A percentile compares a stretch with the other conserved stretches of the same genome.
Conservation (phyloP, 37 sponge, comb jelly and placozoan species). For the Chondrosia reniformis region DNA sequence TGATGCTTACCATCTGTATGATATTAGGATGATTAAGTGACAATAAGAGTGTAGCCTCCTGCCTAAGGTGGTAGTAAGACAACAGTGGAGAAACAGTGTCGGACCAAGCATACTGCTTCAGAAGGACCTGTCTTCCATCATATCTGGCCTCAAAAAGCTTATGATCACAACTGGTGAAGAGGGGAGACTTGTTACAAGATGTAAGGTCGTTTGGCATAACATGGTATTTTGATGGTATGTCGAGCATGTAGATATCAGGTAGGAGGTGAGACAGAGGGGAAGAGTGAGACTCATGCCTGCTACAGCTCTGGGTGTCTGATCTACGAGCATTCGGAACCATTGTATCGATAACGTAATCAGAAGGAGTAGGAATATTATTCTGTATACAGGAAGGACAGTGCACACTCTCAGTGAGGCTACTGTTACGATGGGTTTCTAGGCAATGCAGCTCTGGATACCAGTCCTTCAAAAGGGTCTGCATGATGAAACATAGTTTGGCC, state of each 20-base stretch:
- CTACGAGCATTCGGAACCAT: not conserved
- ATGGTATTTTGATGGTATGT: not conserved
- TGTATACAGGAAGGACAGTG: conserved; percentile 3
- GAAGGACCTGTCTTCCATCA: not conserved
- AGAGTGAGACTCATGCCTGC: not conserved
- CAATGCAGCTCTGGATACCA: conserved; percentile 66
- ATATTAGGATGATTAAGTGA: conserved; percentile 61
- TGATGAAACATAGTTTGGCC: conserved; percentile 57
- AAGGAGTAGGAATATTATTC: not conserved
- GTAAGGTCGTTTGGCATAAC: not conserved
- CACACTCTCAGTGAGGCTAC: conserved; percentile 1
- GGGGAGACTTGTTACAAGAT: not conserved
- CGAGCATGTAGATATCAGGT: conserved; percentile 11
- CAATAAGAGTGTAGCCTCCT: conserved; percentile 57
- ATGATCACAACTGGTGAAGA: not conserved
- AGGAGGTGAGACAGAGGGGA: not conserved
- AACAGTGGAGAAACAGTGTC: conserved; percentile 11
- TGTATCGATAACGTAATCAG: not conserved
- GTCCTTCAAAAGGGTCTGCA: conserved; percentile 58
- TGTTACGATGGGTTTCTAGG: not conserved
- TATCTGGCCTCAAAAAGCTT: not conserved
- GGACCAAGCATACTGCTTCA: conserved; percentile 16
- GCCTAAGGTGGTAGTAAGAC: conserved; percentile 53
- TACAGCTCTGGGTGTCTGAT: not conserved
- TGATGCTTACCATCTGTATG: conserved; percentile 40